phyloP scores from a whole-genome alignment of 2,797 vertebrate genomes.

The Sebastes wilsoni region DNA sequence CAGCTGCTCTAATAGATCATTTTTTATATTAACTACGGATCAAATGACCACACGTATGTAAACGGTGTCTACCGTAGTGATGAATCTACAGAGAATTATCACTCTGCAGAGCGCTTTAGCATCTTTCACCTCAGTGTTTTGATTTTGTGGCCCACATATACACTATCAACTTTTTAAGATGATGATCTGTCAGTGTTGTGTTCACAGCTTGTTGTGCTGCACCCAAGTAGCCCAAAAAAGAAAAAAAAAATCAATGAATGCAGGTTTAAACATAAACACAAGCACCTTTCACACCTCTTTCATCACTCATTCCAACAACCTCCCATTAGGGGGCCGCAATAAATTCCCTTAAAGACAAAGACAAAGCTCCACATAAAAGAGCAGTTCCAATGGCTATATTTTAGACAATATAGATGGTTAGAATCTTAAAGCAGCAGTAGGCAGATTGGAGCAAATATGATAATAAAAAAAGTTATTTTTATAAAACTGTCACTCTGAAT shows the following conservation, averaged over 20 bases:
- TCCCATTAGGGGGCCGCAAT: neutral
- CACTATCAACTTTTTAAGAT: neutral
- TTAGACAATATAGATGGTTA: neutral
- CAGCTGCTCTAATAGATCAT: neutral
- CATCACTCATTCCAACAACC: constrained; percentile 6
- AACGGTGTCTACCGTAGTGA: too few species aligned
- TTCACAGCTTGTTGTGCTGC: neutral
- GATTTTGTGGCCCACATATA: neutral
- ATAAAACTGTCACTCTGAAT: too few species aligned
- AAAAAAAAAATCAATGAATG: neutral
- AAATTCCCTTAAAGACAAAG: neutral
- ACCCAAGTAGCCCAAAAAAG: neutral
- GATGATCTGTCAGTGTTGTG: neutral
- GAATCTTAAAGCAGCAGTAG: neutral
- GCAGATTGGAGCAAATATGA: too few species aligned
- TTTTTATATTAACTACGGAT: neutral
- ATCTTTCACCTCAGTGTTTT: neutral
- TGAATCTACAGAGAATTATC: neutral
- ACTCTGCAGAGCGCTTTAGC: neutral
- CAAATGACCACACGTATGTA: neutral
- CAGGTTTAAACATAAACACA: constrained; percentile 10
- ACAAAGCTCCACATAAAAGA: neutral
- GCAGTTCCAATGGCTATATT: neutral
- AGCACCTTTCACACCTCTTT: neutral
- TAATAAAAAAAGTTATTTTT: too few species aligned